These are phyloP conservation scores for Halichoerus grypus DNA, from an alignment of 2,113 vertebrate genomes.

Conservation along the genomic window DNA sequence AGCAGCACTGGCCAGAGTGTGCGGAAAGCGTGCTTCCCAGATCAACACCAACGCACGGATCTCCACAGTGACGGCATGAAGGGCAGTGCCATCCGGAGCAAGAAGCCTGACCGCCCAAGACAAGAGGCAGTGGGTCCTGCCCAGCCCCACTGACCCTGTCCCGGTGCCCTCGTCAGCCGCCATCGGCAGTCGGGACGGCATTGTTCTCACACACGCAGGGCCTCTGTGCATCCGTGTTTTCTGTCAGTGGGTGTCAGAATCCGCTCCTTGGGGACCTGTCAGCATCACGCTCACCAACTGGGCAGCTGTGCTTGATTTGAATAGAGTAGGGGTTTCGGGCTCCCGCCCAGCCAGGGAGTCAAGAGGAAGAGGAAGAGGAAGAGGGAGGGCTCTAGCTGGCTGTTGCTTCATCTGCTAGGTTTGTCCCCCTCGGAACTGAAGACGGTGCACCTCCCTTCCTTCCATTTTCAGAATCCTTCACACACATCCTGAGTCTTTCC, in stretches of 20 bases:
- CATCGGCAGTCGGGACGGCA: not conserved
- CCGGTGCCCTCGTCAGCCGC: rapidly evolving
- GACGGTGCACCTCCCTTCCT: not conserved
- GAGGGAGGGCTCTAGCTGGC: not conserved
- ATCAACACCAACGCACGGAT: rapidly evolving
- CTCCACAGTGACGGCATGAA: not conserved
- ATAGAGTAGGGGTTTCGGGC: not conserved
- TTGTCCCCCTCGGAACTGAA: not conserved
- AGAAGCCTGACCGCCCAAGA: not conserved
- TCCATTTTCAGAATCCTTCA: not conserved
- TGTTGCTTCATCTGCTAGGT: not conserved
- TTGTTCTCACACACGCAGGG: rapidly evolving
- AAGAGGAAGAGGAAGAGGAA: not conserved
- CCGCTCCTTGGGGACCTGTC: not conserved
- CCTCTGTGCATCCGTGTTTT: not conserved
- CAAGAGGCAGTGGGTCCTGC: no score
- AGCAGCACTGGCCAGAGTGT: not conserved
- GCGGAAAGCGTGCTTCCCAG: not conserved
- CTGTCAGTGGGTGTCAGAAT: not conserved
- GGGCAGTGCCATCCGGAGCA: rapidly evolving
- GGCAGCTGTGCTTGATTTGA: not conserved
- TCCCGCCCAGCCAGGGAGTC: not conserved
- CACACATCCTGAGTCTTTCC: not conserved
- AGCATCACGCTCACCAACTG: not conserved
- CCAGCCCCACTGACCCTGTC: rapidly evolving